Percentiles rank a stretch among this genome's conserved stretches.
Conservation (phyloP, 2,113 vertebrate species). For the Tyrannus savana region DNA sequence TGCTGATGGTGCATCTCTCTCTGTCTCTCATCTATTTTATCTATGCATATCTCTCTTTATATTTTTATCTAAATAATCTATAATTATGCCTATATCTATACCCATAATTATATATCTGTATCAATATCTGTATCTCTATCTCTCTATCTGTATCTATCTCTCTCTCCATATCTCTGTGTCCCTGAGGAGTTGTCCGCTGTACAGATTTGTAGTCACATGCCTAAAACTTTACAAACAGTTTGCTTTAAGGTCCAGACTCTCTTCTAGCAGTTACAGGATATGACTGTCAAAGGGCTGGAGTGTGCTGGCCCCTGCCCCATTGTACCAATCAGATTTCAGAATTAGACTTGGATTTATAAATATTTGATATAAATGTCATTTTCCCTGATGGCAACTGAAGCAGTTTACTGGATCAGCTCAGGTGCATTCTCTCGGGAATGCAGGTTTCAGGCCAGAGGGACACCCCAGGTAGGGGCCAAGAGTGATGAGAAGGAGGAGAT, state of each 20-base stretch:
- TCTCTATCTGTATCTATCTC: too few species aligned
- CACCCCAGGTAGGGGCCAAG: fast-evolving
- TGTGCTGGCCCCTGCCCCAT: background rate
- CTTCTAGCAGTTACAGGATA: background rate
- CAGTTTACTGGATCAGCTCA: background rate
- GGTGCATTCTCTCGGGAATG: background rate
- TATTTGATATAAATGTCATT: background rate
- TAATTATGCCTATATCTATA: background rate
- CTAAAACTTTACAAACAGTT: background rate
- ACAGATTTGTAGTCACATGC: background rate
- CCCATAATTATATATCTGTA: background rate
- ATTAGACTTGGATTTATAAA: background rate
- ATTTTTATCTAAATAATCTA: background rate
- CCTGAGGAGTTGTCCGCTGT: background rate
- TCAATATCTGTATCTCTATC: background rate
- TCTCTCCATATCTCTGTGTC: background rate
- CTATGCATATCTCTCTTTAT: background rate
- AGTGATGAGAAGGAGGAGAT: background rate
- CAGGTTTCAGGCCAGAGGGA: background rate
- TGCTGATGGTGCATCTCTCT: background rate
- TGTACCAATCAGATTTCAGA: fast-evolving
- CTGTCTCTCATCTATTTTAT: background rate
- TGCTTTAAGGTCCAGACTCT: background rate
- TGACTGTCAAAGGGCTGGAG: background rate
- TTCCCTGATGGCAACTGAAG: background rate